Percentiles rank a stretch among this genome's conserved stretches.
Evolutionary conservation across 2,888 invertebrate species (phyloP).

Genomic region (Julus scandinavius): DNA sequence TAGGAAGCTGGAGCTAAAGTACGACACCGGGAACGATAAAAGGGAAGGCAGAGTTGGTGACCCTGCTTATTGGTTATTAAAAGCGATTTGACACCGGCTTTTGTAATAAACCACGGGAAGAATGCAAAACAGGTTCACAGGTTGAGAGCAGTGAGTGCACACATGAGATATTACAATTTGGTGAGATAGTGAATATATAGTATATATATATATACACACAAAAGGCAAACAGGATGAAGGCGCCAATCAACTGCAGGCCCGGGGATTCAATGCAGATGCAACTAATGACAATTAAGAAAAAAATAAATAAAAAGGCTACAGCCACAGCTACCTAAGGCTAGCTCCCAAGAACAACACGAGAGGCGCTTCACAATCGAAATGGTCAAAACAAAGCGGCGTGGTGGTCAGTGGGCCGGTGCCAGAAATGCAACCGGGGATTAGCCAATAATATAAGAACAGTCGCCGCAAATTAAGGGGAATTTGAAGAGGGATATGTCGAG

Average conservation of each 20-base stretch:
- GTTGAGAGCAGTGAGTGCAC: conserved; percentile 44
- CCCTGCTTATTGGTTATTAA: conserved; percentile 35
- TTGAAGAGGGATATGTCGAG: conserved; percentile 43
- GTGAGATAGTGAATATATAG: conserved; percentile 36
- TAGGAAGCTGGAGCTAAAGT: conserved; percentile 11
- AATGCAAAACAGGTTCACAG: background rate
- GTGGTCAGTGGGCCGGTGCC: conserved; percentile 42
- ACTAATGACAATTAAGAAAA: conserved; percentile 44
- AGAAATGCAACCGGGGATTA: conserved; percentile 43
- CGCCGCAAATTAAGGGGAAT: conserved; percentile 43
- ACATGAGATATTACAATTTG: conserved; percentile 27
- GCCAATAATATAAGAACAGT: conserved; percentile 35
- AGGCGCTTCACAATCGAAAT: conserved; percentile 45
- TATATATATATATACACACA: background rate
- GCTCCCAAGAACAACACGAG: conserved; percentile 46
- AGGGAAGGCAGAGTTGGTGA: background rate
- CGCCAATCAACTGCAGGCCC: conserved; percentile 46
- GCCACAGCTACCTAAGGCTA: conserved; percentile 46
- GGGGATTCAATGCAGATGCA: conserved; percentile 39
- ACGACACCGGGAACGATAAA: conserved; percentile 1
- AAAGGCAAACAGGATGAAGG: conserved; percentile 37
- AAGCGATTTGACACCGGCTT: conserved; percentile 4
- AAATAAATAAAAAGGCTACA: conserved; percentile 3
- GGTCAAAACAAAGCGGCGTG: conserved; percentile 45
- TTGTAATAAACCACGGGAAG: background rate